These are phyloP conservation scores for Barypeithes pellucidus DNA, from an alignment of 2,888 invertebrate genomes.

Conservation along the genomic window DNA sequence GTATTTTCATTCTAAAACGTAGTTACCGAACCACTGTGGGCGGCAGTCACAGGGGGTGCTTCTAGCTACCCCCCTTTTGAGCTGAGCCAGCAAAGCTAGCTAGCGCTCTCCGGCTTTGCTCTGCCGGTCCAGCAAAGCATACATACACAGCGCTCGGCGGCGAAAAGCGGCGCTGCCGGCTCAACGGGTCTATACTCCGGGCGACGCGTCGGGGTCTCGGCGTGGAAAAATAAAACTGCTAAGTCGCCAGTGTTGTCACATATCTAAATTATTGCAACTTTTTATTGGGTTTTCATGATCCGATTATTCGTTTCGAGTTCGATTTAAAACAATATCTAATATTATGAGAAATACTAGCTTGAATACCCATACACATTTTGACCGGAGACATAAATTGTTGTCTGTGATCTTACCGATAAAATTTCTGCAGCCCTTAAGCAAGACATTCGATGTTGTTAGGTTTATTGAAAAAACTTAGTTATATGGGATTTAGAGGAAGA, in stretches of 20 bases:
- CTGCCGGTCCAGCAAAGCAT: conserved; percentile 43
- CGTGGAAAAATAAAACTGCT: conserved; percentile 22
- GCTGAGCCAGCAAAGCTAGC: conserved; percentile 43
- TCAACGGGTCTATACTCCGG: conserved; percentile 64
- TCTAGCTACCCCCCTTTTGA: conserved; percentile 20
- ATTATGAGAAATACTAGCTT: too few species aligned
- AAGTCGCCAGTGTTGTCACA: conserved; percentile 32
- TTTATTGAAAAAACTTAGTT: too few species aligned
- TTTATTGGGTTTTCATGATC: conserved; percentile 12
- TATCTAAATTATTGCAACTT: background rate
- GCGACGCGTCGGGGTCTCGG: conserved; percentile 65
- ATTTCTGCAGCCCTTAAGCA: too few species aligned
- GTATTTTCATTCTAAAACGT: conserved; percentile 5
- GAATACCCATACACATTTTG: too few species aligned
- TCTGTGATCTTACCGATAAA: too few species aligned
- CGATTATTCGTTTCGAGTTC: too few species aligned
- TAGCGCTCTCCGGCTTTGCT: conserved; percentile 35
- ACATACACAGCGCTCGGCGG: conserved; percentile 27
- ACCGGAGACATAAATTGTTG: too few species aligned
- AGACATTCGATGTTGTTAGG: too few species aligned
- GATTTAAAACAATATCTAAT: too few species aligned
- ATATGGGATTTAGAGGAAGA: too few species aligned
- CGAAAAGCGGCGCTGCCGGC: conserved; percentile 45
- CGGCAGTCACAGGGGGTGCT: conserved; percentile 25
- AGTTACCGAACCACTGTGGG: conserved; percentile 22